phyloP scores from a whole-genome alignment of 2,113 vertebrate genomes.

The Chunga burmeisteri region DNA sequence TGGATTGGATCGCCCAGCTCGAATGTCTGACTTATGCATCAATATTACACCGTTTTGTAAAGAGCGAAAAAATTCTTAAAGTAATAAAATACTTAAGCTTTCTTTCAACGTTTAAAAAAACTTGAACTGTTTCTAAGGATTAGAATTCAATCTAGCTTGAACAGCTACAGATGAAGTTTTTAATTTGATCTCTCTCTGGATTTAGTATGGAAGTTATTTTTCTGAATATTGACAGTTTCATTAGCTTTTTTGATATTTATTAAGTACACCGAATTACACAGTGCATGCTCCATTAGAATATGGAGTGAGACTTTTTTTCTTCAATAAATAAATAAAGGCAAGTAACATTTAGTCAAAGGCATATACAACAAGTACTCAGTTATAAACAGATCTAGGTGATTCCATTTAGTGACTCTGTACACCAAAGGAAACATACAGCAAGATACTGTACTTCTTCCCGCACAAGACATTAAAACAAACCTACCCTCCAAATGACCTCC shows the following conservation, averaged over 20 bases:
- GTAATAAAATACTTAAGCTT: neutral
- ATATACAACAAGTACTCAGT: neutral
- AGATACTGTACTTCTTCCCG: neutral
- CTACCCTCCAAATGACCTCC: neutral
- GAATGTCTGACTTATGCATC: neutral
- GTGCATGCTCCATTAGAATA: neutral
- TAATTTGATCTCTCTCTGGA: neutral
- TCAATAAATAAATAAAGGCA: neutral
- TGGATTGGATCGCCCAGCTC: neutral
- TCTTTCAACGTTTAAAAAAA: neutral
- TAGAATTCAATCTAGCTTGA: neutral
- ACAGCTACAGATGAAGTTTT: neutral
- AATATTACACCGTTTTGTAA: neutral
- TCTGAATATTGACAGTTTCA: neutral
- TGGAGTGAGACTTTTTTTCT: neutral
- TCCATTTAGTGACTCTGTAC: neutral
- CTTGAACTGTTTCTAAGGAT: neutral
- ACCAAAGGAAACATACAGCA: neutral
- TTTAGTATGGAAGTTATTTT: neutral
- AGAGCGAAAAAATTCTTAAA: neutral
- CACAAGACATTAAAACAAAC: neutral
- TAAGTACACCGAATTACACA: neutral
- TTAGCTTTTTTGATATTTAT: neutral
- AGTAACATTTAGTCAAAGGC: neutral
- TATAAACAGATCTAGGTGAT: neutral